phyloP scores from a whole-genome alignment of 2,113 vertebrate genomes.

The rat (Rattus norvegicus) region GRCr8 NC_086019.1:98590001-98590500 shows the following conservation, averaged over 20 bases:
- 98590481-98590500: not conserved
- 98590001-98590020: not conserved
- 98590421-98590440: not conserved
- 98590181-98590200: not conserved
- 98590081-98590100: not conserved
- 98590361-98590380: too few relatives aligned
- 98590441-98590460: not conserved
- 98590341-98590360: not conserved
- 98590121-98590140: not conserved
- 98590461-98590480: not conserved
- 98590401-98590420: rapidly evolving
- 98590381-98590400: not conserved
- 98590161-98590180: not conserved
- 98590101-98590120: not conserved
- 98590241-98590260: too few relatives aligned
- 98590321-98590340: not conserved
- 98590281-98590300: rapidly evolving
- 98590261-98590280: not conserved
- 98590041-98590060: too few relatives aligned
- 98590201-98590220: not conserved
- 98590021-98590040: not conserved
- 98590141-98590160: not conserved
- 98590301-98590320: not conserved
- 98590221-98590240: not conserved
- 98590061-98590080: not conserved